A percentile compares a stretch with the other conserved stretches of the same genome.
These are phyloP conservation scores for Fissipunctia ypsillon DNA, from an alignment of 2,888 invertebrate genomes.

Conservation along the genomic window DNA sequence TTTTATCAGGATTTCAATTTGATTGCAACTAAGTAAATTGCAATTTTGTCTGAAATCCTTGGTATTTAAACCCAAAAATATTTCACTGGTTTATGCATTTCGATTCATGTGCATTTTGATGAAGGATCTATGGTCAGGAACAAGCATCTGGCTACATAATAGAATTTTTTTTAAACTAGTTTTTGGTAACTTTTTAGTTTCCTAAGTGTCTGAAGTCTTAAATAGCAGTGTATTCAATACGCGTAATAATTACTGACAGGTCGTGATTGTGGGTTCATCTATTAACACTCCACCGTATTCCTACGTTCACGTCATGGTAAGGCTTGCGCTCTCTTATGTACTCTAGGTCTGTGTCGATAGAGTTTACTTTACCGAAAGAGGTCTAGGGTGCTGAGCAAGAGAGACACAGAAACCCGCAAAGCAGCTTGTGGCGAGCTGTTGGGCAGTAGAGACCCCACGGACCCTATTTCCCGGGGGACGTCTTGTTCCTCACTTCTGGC, in stretches of 20 bases:
- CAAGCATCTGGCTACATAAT: background rate
- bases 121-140: background rate
- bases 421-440: no score
- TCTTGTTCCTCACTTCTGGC: no score
- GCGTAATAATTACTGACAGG: background rate
- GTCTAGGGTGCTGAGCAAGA: no score
- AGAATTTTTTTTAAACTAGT: background rate
- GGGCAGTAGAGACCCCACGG: no score
- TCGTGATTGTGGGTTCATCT: background rate
- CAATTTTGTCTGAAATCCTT: no score
- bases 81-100: background rate
- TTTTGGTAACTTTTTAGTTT: background rate
- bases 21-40: background rate
- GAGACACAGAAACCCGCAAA: no score
- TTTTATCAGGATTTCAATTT: background rate
- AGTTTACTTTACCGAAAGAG: no score
- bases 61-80: background rate
- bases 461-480: no score
- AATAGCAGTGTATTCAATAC: background rate
- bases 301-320: no score
- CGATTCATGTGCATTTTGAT: background rate
- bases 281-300: no score
- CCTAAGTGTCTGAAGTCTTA: background rate
- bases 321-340: no score
- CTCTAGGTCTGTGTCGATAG: no score